phyloP scores from a whole-genome alignment of 1,140 invertebrate species.

The Andricus grossulariae region DNA sequence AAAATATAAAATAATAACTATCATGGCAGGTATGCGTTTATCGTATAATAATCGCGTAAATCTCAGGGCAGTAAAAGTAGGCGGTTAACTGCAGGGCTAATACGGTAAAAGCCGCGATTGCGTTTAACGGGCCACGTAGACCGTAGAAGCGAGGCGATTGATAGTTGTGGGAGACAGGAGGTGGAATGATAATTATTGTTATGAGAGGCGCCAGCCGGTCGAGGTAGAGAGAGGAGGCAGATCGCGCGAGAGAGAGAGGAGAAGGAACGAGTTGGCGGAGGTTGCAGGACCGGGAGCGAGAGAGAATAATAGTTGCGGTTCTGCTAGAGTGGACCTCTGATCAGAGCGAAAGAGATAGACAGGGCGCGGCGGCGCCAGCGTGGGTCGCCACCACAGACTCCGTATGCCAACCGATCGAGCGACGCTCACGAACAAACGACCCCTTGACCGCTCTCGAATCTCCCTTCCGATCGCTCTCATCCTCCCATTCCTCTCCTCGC shows the following conservation, averaged over 20 bases:
- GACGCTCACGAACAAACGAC: slow-evolving; percentile 59
- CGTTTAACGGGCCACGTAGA: slow-evolving; percentile 31
- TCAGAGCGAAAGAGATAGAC: slow-evolving; percentile 52
- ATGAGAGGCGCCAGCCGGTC: slow-evolving; percentile 66
- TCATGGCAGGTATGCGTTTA: not conserved
- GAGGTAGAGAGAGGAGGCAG: slow-evolving; percentile 50
- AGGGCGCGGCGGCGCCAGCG: slow-evolving; percentile 70
- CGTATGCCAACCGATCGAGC: slow-evolving; percentile 48
- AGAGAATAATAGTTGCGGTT: slow-evolving; percentile 39
- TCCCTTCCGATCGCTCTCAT: slow-evolving; percentile 50
- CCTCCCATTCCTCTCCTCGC: slow-evolving; percentile 34
- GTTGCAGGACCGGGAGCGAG: slow-evolving; percentile 35
- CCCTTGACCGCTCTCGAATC: slow-evolving; percentile 62
- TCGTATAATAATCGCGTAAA: slow-evolving; percentile 15
- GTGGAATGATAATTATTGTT: slow-evolving; percentile 69
- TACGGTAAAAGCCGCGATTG: slow-evolving; percentile 39
- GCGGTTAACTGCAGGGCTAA: slow-evolving; percentile 34
- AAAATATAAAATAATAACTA: not conserved
- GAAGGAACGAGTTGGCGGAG: slow-evolving; percentile 48
- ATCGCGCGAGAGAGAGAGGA: slow-evolving; percentile 36
- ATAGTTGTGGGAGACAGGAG: slow-evolving; percentile 49
- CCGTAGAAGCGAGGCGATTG: slow-evolving; percentile 38
- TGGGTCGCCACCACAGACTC: slow-evolving; percentile 63
- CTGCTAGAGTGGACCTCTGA: slow-evolving; percentile 29
- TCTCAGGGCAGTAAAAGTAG: not conserved